phyloP scores from a whole-genome alignment of 1,140 invertebrate genomes.

The Tyrophagus putrescentiae region DNA sequence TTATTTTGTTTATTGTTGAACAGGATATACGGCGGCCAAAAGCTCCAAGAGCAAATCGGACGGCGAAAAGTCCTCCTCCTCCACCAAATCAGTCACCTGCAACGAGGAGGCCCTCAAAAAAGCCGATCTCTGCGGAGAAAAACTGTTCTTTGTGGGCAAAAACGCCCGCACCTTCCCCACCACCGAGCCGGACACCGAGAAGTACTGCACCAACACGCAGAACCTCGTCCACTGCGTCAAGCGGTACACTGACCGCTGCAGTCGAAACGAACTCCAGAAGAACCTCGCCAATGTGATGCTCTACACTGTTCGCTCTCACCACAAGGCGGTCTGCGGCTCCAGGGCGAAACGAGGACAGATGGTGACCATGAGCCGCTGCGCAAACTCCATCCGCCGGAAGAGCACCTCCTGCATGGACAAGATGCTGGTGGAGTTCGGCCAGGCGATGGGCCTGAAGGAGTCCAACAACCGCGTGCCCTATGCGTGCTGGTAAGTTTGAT shows the following conservation, averaged over 20 bases:
- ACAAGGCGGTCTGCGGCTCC: neutral
- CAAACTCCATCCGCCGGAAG: constrained; percentile 4
- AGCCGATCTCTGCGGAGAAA: constrained; percentile 11
- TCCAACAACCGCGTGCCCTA: constrained; percentile 2
- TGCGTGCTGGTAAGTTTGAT: constrained; percentile 17
- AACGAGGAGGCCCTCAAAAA: neutral
- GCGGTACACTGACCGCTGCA: constrained; percentile 3
- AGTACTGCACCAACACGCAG: constrained; percentile 2
- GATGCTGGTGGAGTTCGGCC: constrained; percentile 8
- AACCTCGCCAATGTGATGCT: constrained; percentile 18
- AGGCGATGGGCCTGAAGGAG: neutral
- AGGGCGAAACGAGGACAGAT: neutral
- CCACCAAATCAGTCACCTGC: neutral
- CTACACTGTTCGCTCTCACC: constrained; percentile 6
- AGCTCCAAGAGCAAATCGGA: neutral
- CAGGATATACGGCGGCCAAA: neutral
- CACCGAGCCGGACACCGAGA: neutral
- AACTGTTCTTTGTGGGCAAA: constrained; percentile 18
- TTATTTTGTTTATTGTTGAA: neutral
- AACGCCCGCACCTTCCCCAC: constrained; percentile 13
- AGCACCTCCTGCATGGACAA: constrained; percentile 2
- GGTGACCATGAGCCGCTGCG: neutral
- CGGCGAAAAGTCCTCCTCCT: too few relatives aligned
- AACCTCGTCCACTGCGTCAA: constrained; percentile 14
- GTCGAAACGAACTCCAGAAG: neutral